Conservation (phyloP, 2,888 invertebrate species). For the Volucella bombylans region DNA sequence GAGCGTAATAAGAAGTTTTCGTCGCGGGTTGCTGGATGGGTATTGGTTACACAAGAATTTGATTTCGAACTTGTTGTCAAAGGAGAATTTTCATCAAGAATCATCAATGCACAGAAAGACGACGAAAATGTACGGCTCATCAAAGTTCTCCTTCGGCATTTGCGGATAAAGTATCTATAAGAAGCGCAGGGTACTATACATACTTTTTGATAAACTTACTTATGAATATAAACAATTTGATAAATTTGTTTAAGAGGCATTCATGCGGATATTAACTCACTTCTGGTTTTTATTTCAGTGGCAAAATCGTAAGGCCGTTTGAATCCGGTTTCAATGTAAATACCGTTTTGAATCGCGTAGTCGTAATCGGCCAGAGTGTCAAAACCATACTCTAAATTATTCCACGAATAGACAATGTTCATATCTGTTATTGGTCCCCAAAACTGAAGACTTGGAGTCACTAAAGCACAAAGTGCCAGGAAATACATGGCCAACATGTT, state of each 20-base stretch:
- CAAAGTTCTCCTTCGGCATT: too few species aligned
- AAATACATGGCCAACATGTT: slow-evolving; percentile 39
- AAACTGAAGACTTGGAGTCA: slow-evolving; percentile 20
- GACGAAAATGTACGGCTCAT: too few species aligned
- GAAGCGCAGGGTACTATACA: neutral
- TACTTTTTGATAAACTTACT: neutral
- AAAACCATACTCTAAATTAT: slow-evolving; percentile 57
- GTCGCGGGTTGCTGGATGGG: too few species aligned
- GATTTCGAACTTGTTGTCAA: too few species aligned
- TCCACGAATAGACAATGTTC: slow-evolving; percentile 48
- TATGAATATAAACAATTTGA: neutral
- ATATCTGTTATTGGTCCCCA: slow-evolving; percentile 26
- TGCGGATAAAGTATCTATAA: neutral
- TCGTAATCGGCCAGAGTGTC: slow-evolving; percentile 19
- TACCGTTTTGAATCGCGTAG: slow-evolving; percentile 33
- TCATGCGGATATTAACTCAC: neutral
- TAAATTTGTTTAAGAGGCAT: neutral
- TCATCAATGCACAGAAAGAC: too few species aligned
- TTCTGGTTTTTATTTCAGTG: slow-evolving; percentile 27
- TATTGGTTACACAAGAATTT: too few species aligned
- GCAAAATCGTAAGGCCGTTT: slow-evolving; percentile 60
- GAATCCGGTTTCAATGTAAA: slow-evolving; percentile 30
- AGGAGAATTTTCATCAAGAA: too few species aligned
- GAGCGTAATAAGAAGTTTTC: too few species aligned
- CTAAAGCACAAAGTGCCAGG: slow-evolving; percentile 1